Conservation (phyloP, 1,140 invertebrate genomes). For the Cydia splendana region DNA sequence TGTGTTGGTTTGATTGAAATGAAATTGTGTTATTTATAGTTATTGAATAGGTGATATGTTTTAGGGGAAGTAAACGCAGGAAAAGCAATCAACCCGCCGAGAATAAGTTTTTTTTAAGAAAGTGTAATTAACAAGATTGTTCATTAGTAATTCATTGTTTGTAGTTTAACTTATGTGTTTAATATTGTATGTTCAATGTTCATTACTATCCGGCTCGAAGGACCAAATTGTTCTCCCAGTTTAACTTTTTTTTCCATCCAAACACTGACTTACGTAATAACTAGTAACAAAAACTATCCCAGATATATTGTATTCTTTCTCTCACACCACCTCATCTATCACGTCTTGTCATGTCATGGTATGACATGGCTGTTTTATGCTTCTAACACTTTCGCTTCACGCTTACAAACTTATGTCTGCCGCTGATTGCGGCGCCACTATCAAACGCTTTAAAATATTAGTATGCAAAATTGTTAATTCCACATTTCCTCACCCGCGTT, state of each 20-base stretch:
- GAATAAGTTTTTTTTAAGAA: too few relatives aligned
- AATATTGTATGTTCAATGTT: too few relatives aligned
- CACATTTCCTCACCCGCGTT: not conserved
- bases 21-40: constrained; percentile 1
- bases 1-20: not conserved
- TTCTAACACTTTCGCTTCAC: constrained; percentile 24
- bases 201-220: not conserved
- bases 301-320: not conserved
- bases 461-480: not conserved
- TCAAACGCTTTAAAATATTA: not conserved
- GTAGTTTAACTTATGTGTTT: too few relatives aligned
- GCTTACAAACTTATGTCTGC: not conserved
- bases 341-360: constrained; percentile 20
- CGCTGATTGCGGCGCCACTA: not conserved
- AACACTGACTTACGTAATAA: not conserved
- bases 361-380: constrained; percentile 21
- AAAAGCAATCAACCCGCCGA: too few relatives aligned
- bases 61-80: too few relatives aligned
- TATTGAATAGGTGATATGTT: not conserved
- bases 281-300: not conserved
- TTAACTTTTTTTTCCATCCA: not conserved
- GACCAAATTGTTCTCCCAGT: not conserved
- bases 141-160: too few relatives aligned
- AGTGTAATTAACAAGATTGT: too few relatives aligned
- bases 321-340: constrained; percentile 7